Evolutionary conservation across 2,113 vertebrate genomes (phyloP), one percentile per base, ranked within the genome.

Genomic region (Barbus barbus): DNA sequence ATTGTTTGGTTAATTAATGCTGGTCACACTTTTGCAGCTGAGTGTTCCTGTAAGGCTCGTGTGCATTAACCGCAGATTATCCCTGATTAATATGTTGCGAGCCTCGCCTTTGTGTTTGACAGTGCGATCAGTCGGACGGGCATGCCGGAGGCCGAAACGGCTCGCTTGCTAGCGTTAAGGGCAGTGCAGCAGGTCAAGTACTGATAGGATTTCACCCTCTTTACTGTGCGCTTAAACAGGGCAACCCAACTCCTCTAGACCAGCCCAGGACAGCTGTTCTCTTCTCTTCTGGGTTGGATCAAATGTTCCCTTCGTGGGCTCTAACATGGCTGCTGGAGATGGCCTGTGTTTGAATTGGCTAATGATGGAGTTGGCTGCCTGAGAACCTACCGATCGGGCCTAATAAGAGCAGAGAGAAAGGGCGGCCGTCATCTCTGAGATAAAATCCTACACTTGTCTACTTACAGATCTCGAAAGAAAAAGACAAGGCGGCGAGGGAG

Each of bases 221-320:
- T 38, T 38, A 78, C 14, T 51, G 36, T 75, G 74, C 20, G 61
- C 46, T 73, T 67, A 72, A 73, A 86, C 13, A 16, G 58, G 77
- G 79, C 85, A 82, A 74, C 80, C 65, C 53, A 26, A 76, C 58
- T 82, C 87, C 31, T 48, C 74, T 46, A 53, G 60, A 77, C 9
- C 11, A 4, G 60, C 56, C 65, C 67, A 4, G 61, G 72, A 80
- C 88, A 88, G 85, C 88, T 88, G 87, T 79, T 75, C 73, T 9
- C 36, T 26, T 56, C 71, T 18, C 38, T 26, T 58, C 33, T 20
- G 20, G 6, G 46, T 76, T 48, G 18, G 76, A 82, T 85, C 48
- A 46, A 58, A 85, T 83, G 38, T 61, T 85, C 74, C 38, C 77
- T 84, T 33, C 56, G 3, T 11, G 38, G 69, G 69, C 51, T 60